Conservation (phyloP, 2,888 invertebrate genomes). For the Dryobotodes eremita region DNA sequence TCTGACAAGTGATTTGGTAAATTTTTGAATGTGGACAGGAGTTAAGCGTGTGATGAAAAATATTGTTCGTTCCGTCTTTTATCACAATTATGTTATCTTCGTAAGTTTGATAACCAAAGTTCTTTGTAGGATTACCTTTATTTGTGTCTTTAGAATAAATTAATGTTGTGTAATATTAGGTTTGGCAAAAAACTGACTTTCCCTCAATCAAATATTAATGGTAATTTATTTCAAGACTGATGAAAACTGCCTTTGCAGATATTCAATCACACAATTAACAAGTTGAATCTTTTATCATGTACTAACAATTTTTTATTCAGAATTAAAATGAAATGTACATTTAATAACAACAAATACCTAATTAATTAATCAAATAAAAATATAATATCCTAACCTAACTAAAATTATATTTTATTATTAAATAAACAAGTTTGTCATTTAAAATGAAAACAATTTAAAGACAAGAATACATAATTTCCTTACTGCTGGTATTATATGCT, state of each 20-base stretch:
- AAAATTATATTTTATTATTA: too few relatives aligned
- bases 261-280: not conserved
- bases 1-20: slow-evolving; percentile 23
- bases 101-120: not conserved
- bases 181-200: not conserved
- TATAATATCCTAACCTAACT: not conserved
- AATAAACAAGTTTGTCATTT: not conserved
- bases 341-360: not conserved
- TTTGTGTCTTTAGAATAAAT: not conserved
- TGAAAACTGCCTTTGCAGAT: not conserved
- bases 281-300: not conserved
- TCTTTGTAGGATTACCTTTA: not conserved
- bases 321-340: too few relatives aligned
- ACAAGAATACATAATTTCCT: not conserved
- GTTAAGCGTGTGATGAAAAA: not conserved
- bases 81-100: not conserved
- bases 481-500: slow-evolving; percentile 12
- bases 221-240: not conserved
- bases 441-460: not conserved
- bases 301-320: not conserved
- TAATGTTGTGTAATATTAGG: not conserved
- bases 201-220: not conserved
- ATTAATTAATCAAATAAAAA: not conserved
- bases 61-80: not conserved
- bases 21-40: not conserved